These are phyloP conservation scores for Gallinago nigripennis DNA, from an alignment of 2,797 vertebrate genomes.

Conservation along the genomic window DNA sequence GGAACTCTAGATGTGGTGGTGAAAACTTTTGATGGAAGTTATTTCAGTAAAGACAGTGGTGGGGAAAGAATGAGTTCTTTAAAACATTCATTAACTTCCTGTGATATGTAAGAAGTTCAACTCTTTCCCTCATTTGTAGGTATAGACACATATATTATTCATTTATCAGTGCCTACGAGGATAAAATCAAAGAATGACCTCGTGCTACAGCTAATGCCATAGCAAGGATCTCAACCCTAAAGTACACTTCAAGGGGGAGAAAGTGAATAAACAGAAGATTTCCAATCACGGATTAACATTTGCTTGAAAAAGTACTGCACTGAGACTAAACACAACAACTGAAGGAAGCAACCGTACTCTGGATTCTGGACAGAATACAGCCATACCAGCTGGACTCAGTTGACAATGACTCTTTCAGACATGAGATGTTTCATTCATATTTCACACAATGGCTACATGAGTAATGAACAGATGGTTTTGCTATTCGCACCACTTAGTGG, in stretches of 20 bases:
- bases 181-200: background rate
- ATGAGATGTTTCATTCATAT: slow-evolving; percentile 61
- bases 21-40: slow-evolving; percentile 12
- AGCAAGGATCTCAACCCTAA: background rate
- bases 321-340: background rate
- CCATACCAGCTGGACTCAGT: slow-evolving; percentile 13
- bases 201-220: background rate
- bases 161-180: background rate
- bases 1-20: background rate
- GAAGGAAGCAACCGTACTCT: slow-evolving; percentile 14
- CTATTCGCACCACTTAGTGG: slow-evolving; percentile 51
- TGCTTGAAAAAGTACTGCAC: background rate
- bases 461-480: slow-evolving; percentile 71
- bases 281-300: background rate
- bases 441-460: slow-evolving; percentile 61
- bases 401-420: slow-evolving; percentile 61
- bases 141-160: background rate
- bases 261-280: background rate
- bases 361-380: background rate
- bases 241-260: background rate
- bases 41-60: background rate
- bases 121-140: background rate
- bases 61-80: background rate
- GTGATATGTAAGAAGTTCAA: background rate
- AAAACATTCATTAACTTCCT: background rate